Evolutionary conservation across 2,888 invertebrate species (phyloP).

Genomic region (Pristionchus entomophagus): DNA sequence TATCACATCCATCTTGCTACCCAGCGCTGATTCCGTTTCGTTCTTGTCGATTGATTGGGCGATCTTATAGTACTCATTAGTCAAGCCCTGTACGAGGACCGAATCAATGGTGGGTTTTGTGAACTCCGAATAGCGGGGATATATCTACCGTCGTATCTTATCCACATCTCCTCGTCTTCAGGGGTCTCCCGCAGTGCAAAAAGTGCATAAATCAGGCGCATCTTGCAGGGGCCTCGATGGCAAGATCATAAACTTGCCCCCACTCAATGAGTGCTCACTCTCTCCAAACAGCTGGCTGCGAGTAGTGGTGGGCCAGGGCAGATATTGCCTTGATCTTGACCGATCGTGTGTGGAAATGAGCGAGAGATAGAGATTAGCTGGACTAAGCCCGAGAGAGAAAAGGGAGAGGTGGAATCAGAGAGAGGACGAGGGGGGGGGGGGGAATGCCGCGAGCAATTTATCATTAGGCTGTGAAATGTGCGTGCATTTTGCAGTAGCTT

Average conservation of each 20-base stretch:
- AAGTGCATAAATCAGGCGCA: neutral
- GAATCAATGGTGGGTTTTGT: too few species aligned
- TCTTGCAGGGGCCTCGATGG: neutral
- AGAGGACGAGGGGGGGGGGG: neutral
- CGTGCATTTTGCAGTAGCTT: constrained; percentile 15
- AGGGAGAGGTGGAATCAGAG: neutral
- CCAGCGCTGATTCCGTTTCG: neutral
- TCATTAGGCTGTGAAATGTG: constrained; percentile 13
- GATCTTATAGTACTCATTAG: too few species aligned
- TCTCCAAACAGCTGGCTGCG: constrained; percentile 14
- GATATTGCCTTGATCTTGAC: constrained; percentile 31
- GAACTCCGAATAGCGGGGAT: too few species aligned
- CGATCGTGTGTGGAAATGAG: constrained; percentile 29
- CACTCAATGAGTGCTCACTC: neutral
- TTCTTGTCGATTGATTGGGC: too few species aligned
- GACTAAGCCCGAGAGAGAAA: constrained; percentile 10
- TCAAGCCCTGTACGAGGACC: too few species aligned
- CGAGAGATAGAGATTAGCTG: constrained; percentile 32
- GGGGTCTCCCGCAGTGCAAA: neutral
- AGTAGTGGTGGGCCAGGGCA: too few species aligned
- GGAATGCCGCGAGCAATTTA: constrained; percentile 12
- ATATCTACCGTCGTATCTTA: too few species aligned
- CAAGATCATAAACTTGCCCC: neutral
- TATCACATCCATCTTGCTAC: neutral
- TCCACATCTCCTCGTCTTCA: too few species aligned